phyloP scores from a whole-genome alignment of 2,113 vertebrate genomes.

The Brachypteracias leptosomus region DNA sequence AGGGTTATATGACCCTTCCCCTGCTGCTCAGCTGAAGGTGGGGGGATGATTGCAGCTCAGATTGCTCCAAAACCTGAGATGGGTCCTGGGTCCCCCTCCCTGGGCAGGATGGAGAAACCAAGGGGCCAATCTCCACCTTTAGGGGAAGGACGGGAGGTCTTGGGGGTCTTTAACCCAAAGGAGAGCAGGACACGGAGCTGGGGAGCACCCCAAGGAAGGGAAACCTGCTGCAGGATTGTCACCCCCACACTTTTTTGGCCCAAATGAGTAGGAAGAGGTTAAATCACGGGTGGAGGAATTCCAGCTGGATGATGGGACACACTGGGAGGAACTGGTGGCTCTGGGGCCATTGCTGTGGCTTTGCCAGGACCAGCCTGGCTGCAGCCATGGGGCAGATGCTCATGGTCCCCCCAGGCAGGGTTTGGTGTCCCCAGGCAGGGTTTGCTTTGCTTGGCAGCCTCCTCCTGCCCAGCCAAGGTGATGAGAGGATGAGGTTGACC shows the following conservation, averaged over 20 bases:
- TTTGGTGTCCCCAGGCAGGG: not conserved
- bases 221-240: not conserved
- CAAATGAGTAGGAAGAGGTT: not conserved
- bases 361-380: not conserved
- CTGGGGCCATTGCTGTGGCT: accelerated
- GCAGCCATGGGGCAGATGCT: accelerated
- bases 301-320: not conserved
- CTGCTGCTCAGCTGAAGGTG: not conserved
- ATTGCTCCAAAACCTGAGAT: not conserved
- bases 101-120: not conserved
- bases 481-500: not conserved
- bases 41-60: not conserved
- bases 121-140: not conserved
- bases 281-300: not conserved
- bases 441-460: not conserved
- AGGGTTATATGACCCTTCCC: not conserved
- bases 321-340: not conserved
- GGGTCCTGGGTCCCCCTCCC: not conserved
- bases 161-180: not conserved
- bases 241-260: accelerated
- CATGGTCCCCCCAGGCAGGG: accelerated
- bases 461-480: accelerated
- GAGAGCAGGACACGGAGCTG: accelerated
- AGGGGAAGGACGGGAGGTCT: not conserved
- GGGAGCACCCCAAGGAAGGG: not conserved